These are phyloP conservation scores for Zootermopsis nevadensis DNA, from an alignment of 2,888 invertebrate genomes.

Conservation along the genomic window DNA sequence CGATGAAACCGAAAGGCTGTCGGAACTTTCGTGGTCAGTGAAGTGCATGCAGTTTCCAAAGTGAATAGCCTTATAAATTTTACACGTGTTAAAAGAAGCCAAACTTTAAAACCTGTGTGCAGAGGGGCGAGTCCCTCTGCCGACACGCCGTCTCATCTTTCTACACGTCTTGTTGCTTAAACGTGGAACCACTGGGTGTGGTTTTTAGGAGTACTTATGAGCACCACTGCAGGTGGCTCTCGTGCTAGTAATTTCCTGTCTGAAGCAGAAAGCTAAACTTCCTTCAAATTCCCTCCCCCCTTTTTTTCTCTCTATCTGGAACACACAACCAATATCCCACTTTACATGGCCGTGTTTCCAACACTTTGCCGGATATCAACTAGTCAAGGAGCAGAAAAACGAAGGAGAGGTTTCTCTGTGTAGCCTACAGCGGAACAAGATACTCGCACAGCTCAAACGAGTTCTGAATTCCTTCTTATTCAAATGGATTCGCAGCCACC, in stretches of 20 bases:
- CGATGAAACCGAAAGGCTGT: too few relatives aligned
- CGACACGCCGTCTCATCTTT: too few relatives aligned
- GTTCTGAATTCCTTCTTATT: too few relatives aligned
- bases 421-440: background rate
- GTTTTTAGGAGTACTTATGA: conserved; percentile 20
- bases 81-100: background rate
- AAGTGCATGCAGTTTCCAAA: background rate
- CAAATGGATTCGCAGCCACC: too few relatives aligned
- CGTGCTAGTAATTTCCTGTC: conserved; percentile 31
- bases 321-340: background rate
- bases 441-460: too few relatives aligned
- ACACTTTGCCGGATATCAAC: background rate
- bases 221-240: conserved; percentile 17
- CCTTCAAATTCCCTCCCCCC: conserved; percentile 3
- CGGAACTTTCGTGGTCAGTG: too few relatives aligned
- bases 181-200: background rate
- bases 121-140: background rate
- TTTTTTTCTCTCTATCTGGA: background rate
- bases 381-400: background rate
- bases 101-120: background rate
- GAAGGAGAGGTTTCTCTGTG: background rate
- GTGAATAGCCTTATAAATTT: background rate
- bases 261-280: conserved; percentile 31
- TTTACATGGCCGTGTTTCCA: background rate
- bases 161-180: background rate